Base-by-base conservation (phyloP, 2,888 invertebrate species). In the Phymatocera aterrima region DNA sequence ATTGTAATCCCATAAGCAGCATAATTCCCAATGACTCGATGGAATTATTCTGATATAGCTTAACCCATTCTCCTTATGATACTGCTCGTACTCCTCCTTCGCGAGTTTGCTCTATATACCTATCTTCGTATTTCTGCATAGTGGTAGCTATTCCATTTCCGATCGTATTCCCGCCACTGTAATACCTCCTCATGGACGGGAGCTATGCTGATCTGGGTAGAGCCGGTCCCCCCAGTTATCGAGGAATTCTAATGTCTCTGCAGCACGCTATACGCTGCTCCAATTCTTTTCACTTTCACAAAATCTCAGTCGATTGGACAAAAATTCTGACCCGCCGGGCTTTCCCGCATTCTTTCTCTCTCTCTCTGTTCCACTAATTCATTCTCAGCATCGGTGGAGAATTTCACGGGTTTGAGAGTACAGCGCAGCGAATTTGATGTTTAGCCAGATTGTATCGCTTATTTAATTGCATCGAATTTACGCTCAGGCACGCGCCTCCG, bases 1-100 rank as follows among this genome's bases (percentile, higher is more conserved):
- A 34, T 79, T 86, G 87, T 89, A 89, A 89, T 89, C 89, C 89
- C 81, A 87, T 89, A 89, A 89, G 87, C 87, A 85, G 86, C 85
- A 82, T 88, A 88, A 88, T 86, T 88, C 88, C 86, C 84, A 85
- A 87, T 86, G 88, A 88, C 87, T 88, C 85, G 85, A 83, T 84
- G 84, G 88, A 86, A 87, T 88, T 87, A 87, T 87, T 85, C 84
- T 84, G 82, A 86, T 87, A 85, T 85, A 64, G 68, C 46, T 68
- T 46, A 15, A 3, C 12, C 43, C 65, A 8, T 34, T 64, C 64
- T 65, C 37, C 10, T 31, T 31, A 28, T 4, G 15, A 6, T 18
- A 15, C n/a, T 18, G 15, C 51, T 15, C 15, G 1, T 24, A 57
- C 57, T 64, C 64, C 57, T 64, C 64, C 37, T 64, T 64, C 28